Conservation (phyloP, 2,888 invertebrate genomes). For the Ectemnius cavifrons region DNA sequence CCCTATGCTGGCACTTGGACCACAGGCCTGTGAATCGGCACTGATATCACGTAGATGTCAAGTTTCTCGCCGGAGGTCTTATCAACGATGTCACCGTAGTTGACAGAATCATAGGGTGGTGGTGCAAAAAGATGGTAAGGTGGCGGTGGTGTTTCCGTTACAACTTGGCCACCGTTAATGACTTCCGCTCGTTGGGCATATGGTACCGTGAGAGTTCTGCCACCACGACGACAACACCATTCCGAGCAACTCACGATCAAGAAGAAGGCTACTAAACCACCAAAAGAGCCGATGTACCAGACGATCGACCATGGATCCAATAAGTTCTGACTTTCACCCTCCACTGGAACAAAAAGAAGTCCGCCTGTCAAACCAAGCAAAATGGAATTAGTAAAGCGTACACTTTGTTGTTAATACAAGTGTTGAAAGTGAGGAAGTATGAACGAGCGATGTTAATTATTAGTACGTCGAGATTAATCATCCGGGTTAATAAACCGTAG, state of each 20-base stretch:
- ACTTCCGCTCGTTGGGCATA: conserved; percentile 65
- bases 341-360: conserved; percentile 48
- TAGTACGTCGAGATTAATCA: too few species aligned
- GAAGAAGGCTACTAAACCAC: conserved; percentile 80
- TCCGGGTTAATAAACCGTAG: too few species aligned
- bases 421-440: not conserved
- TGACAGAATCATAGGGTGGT: conserved; percentile 80
- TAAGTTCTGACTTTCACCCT: conserved; percentile 66
- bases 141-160: conserved; percentile 79
- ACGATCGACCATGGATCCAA: conserved; percentile 81
- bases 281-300: conserved; percentile 81
- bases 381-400: too few species aligned
- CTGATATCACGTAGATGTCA: conserved; percentile 79
- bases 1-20: conserved; percentile 62
- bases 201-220: conserved; percentile 68
- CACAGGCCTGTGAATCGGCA: conserved; percentile 74
- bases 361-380: conserved; percentile 32
- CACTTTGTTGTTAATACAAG: conserved; percentile 15
- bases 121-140: conserved; percentile 81
- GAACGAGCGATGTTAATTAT: too few species aligned
- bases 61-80: conserved; percentile 72
- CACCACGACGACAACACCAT: conserved; percentile 79
- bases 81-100: conserved; percentile 76
- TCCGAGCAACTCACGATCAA: conserved; percentile 81
- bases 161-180: conserved; percentile 46